phyloP scores from a whole-genome alignment of 2,797 vertebrate species.

The Hippoglossus hippoglossus region DNA sequence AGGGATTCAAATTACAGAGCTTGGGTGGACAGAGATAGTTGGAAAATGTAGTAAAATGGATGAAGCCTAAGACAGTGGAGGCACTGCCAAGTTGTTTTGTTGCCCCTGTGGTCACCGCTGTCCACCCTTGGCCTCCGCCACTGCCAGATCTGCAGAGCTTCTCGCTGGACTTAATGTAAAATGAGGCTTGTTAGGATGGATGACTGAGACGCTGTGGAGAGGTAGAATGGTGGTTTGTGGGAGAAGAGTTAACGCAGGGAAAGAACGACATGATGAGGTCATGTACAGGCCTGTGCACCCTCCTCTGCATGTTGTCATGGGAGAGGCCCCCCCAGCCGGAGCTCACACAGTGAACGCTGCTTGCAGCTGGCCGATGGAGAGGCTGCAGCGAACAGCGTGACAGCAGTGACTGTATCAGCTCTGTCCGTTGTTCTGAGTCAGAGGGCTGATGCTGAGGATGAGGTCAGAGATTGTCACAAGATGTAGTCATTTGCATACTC shows the following conservation, averaged over 20 bases:
- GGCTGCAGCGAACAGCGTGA: constrained; percentile 16
- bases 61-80: too few relatives aligned
- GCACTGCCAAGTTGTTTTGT: background rate
- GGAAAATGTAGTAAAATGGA: too few relatives aligned
- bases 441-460: constrained; percentile 57
- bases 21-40: too few relatives aligned
- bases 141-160: background rate
- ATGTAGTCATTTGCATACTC: constrained; percentile 60
- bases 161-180: background rate
- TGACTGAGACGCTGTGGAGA: background rate
- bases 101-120: background rate
- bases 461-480: constrained; percentile 80
- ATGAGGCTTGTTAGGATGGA: background rate
- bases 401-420: constrained; percentile 54
- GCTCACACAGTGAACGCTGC: constrained; percentile 9
- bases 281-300: constrained; percentile 19
- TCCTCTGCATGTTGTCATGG: constrained; percentile 21
- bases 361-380: constrained; percentile 18
- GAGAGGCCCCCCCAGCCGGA: constrained; percentile 1
- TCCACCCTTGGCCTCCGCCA: background rate
- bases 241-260: background rate
- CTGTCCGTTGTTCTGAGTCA: constrained; percentile 71
- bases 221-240: background rate
- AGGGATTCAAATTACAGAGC: too few relatives aligned
- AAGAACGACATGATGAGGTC: constrained; percentile 34